Evolutionary conservation across 2,888 invertebrate genomes (phyloP).

Genomic region (Drosophila flavopinicola): DNA sequence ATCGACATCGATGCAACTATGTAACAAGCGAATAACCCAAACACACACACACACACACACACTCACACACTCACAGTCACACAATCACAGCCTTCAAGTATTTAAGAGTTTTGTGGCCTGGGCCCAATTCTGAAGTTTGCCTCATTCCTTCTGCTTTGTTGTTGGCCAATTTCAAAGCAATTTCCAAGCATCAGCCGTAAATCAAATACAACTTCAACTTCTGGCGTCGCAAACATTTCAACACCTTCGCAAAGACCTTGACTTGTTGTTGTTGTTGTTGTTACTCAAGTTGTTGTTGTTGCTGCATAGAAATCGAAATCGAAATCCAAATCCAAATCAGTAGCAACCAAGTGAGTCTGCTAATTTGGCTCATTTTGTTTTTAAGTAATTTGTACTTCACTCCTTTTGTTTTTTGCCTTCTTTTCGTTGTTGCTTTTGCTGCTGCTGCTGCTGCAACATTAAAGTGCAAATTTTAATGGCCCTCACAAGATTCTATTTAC

Average conservation of each 20-base stretch:
- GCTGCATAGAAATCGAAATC: slow-evolving; percentile 68
- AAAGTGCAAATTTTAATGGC: slow-evolving; percentile 78
- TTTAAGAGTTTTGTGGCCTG: slow-evolving; percentile 45
- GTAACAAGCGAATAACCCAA: slow-evolving; percentile 3
- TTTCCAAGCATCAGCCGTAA: slow-evolving; percentile 75
- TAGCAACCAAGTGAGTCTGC: slow-evolving; percentile 75
- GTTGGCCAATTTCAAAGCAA: slow-evolving; percentile 75
- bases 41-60: slow-evolving; percentile 9
- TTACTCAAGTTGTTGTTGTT: slow-evolving; percentile 15
- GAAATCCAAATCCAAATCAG: slow-evolving; percentile 69
- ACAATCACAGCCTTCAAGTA: slow-evolving; percentile 10
- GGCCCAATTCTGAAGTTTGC: slow-evolving; percentile 67
- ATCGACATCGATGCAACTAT: slow-evolving; percentile 59
- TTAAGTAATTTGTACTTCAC: slow-evolving; percentile 76
- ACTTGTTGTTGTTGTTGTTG: slow-evolving; percentile 48
- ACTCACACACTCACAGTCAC: slow-evolving; percentile 3
- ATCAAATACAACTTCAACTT: slow-evolving; percentile 66
- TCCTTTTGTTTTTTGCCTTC: slow-evolving; percentile 41
- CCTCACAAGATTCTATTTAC: slow-evolving; percentile 66
- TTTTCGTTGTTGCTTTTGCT: slow-evolving; percentile 17
- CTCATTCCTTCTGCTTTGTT: slow-evolving; percentile 55
- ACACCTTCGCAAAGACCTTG: slow-evolving; percentile 78
- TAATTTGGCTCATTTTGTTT: slow-evolving; percentile 78
- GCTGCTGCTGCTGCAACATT: slow-evolving; percentile 51
- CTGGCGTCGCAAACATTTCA: slow-evolving; percentile 66